These are phyloP conservation scores for Diachasmimorpha longicaudata DNA, from an alignment of 1,140 invertebrate genomes.

Conservation along the genomic window DNA sequence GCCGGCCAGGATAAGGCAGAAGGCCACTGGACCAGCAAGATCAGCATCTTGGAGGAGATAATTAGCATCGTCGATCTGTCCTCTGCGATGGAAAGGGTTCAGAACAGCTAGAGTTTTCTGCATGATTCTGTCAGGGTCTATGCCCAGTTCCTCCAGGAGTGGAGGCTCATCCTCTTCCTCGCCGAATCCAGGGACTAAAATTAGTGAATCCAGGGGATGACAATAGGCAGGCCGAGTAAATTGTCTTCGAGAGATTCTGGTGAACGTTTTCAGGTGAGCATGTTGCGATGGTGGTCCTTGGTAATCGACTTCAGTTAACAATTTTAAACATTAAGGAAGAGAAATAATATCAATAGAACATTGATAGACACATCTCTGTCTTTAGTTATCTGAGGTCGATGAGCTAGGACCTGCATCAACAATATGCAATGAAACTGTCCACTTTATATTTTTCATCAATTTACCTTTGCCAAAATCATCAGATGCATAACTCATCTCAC, in stretches of 20 bases:
- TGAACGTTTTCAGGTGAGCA: no score
- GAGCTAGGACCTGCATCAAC: no score
- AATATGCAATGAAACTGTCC: no score
- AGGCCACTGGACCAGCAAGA: conserved; percentile 91
- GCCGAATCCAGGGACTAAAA: conserved; percentile 35
- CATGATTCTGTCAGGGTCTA: conserved; percentile 90
- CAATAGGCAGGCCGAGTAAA: no score
- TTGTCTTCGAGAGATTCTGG: no score
- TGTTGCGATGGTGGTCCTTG: no score
- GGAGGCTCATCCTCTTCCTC: conserved; percentile 77
- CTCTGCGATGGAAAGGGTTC: conserved; percentile 79
- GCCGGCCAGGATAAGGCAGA: conserved; percentile 88
- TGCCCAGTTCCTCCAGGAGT: conserved; percentile 87
- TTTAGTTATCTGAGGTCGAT: no score
- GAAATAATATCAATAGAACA: no score
- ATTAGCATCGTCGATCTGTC: conserved; percentile 78
- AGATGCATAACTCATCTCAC: conserved; percentile 42
- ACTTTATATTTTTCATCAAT: neutral
- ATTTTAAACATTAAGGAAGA: no score
- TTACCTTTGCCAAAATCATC: conserved; percentile 53
- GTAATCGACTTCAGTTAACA: no score
- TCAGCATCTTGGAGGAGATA: conserved; percentile 88
- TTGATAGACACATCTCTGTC: no score
- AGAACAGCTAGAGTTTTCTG: conserved; percentile 90
- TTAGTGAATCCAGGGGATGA: neutral